A percentile compares a stretch with the other conserved stretches of the same genome.
Evolutionary conservation across 2,888 invertebrate genomes (phyloP).

Genomic region (Latrodectus elegans): DNA sequence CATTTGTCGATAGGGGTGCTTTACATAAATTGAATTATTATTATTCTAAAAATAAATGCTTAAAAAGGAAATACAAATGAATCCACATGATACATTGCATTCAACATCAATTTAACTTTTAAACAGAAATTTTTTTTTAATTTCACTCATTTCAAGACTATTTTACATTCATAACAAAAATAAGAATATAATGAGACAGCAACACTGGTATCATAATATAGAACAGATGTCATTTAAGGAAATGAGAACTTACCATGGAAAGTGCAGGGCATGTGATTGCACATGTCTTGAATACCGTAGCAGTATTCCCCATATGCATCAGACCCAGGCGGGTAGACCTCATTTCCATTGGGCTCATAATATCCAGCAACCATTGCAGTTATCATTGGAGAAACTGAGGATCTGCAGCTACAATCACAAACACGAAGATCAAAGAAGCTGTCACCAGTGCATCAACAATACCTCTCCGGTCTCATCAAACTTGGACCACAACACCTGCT

Average conservation of each 20-base stretch:
- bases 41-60: too few relatives aligned
- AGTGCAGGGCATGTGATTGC: constrained; percentile 64
- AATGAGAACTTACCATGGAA: constrained; percentile 58
- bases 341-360: constrained; percentile 68
- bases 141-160: too few relatives aligned
- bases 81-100: too few relatives aligned
- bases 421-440: constrained; percentile 34
- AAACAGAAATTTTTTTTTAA: too few relatives aligned
- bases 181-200: too few relatives aligned
- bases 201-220: too few relatives aligned
- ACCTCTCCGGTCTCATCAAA: not conserved
- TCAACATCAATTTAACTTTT: too few relatives aligned
- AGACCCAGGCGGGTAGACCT: constrained; percentile 61
- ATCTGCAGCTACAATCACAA: constrained; percentile 40
- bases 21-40: too few relatives aligned
- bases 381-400: constrained; percentile 66
- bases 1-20: too few relatives aligned
- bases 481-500: not conserved
- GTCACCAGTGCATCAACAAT: constrained; percentile 26
- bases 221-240: too few relatives aligned
- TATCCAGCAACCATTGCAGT: constrained; percentile 69
- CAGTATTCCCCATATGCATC: constrained; percentile 67
- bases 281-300: constrained; percentile 67
- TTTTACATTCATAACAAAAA: too few relatives aligned
- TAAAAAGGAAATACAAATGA: too few relatives aligned